These are phyloP conservation scores for Drosophila gunungcola DNA, from an alignment of 1,140 invertebrate species.

Conservation along the genomic window DNA sequence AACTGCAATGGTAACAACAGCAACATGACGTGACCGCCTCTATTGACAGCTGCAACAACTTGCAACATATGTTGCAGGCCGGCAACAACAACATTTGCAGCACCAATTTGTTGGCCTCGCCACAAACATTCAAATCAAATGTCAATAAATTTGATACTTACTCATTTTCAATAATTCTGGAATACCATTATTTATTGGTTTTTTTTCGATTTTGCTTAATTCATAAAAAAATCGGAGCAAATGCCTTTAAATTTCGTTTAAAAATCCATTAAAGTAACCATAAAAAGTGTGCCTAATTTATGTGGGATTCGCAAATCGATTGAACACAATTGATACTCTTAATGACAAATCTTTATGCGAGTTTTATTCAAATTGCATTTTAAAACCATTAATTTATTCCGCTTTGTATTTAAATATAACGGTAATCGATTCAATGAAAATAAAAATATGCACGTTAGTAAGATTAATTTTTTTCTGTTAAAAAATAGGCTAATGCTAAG, in stretches of 20 bases:
- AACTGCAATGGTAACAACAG: slow-evolving; percentile 32
- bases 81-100: slow-evolving; percentile 47
- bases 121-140: slow-evolving; percentile 67
- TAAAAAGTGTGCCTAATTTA: slow-evolving; percentile 5
- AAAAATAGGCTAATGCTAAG: no score
- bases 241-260: slow-evolving; percentile 27
- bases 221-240: neutral
- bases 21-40: slow-evolving; percentile 65
- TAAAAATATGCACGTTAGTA: no score
- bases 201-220: neutral
- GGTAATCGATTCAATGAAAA: no score
- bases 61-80: slow-evolving; percentile 60
- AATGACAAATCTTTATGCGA: neutral
- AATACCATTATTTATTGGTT: neutral
- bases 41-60: slow-evolving; percentile 78
- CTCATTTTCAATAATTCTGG: slow-evolving; percentile 12
- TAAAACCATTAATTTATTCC: neutral
- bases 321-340: neutral
- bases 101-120: slow-evolving; percentile 38
- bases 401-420: neutral
- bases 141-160: slow-evolving; percentile 67
- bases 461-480: no score
- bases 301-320: neutral
- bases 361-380: neutral
- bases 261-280: slow-evolving; percentile 2